Percentiles rank a stretch among this genome's conserved stretches.
phyloP scores from a whole-genome alignment of 2,113 vertebrate genomes.

The Tyrannus savana region DNA sequence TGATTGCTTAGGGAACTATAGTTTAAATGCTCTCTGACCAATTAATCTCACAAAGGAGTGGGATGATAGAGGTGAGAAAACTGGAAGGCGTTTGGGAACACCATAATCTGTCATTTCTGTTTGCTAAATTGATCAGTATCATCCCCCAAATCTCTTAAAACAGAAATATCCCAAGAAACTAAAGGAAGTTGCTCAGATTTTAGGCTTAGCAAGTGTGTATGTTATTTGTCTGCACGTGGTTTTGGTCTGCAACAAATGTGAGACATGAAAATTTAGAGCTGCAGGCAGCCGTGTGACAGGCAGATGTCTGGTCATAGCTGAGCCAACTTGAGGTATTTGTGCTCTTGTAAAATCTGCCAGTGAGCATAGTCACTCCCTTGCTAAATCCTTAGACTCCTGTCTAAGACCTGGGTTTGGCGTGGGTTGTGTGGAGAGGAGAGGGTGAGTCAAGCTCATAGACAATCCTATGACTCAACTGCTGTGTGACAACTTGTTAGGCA shows the following conservation, averaged over 20 bases:
- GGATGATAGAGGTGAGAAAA: not conserved
- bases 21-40: not conserved
- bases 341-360: not conserved
- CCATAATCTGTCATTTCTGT: not conserved
- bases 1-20: not conserved
- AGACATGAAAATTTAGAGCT: not conserved
- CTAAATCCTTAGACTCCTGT: too few relatives aligned
- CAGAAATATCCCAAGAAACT: not conserved
- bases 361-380: not conserved
- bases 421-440: not conserved
- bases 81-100: not conserved
- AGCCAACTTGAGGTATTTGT: not conserved
- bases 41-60: not conserved
- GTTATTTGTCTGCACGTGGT: not conserved
- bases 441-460: accelerated
- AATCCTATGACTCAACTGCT: not conserved
- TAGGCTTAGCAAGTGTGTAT: not conserved
- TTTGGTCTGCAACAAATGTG: not conserved
- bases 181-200: not conserved
- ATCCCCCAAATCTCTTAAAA: not conserved
- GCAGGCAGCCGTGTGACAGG: not conserved
- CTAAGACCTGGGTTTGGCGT: not conserved
- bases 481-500: not conserved
- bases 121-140: not conserved
- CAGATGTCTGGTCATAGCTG: not conserved